Evolutionary conservation across 2,797 vertebrate species (phyloP).

Genomic region (Phalloptychus januarius): DNA sequence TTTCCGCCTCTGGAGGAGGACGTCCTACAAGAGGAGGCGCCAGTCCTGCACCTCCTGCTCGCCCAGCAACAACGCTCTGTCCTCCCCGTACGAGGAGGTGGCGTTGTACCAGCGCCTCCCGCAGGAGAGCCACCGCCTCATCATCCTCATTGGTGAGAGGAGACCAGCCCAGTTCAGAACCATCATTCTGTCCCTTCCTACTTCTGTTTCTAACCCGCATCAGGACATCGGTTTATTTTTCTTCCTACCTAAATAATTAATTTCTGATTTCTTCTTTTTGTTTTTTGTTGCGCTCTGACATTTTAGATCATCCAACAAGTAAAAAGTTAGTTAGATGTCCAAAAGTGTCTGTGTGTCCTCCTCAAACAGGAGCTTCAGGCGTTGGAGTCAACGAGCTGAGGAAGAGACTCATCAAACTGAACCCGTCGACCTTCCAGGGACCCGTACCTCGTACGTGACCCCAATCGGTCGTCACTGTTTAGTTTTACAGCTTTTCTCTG

Average conservation of each 20-base stretch:
- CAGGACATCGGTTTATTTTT: not conserved
- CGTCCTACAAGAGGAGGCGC: constrained; percentile 68
- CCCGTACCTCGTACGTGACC: constrained; percentile 87
- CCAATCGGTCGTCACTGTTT: not conserved
- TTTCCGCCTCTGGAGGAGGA: constrained; percentile 87
- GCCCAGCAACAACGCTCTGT: constrained; percentile 60
- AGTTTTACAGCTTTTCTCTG: not conserved
- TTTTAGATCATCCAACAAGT: not conserved
- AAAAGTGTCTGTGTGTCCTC: not conserved
- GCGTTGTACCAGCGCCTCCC: constrained; percentile 84
- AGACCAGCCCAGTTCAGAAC: not conserved
- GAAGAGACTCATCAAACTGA: constrained; percentile 85
- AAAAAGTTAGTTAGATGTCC: not conserved
- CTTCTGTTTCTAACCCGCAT: not conserved
- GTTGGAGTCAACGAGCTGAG: constrained; percentile 92
- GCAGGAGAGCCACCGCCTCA: constrained; percentile 82
- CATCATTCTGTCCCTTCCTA: not conserved
- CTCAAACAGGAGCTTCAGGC: constrained; percentile 85
- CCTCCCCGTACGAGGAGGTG: constrained; percentile 89
- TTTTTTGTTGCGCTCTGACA: not conserved
- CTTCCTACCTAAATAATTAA: not conserved
- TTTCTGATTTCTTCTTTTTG: not conserved
- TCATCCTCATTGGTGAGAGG: constrained; percentile 87
- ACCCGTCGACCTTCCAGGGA: constrained; percentile 85
- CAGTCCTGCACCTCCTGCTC: constrained; percentile 72